A percentile compares a stretch with the other conserved stretches of the same genome.
Evolutionary conservation across 2,797 vertebrate genomes (phyloP).

Genomic region (Morus bassanus): DNA sequence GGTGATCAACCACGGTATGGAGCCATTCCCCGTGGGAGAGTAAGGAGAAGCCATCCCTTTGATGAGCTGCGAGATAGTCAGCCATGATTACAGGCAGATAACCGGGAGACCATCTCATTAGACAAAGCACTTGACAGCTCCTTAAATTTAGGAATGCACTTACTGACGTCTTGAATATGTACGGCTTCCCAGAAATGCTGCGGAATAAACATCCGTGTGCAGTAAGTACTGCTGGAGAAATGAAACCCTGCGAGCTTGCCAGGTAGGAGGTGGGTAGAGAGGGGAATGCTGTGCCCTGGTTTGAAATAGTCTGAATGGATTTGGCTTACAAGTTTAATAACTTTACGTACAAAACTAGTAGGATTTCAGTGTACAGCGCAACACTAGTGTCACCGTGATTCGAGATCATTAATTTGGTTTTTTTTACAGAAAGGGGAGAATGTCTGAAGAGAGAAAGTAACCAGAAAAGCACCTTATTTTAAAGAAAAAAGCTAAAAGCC

Average conservation of each 20-base stretch:
- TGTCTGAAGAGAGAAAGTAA: neutral
- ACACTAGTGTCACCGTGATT: accelerated
- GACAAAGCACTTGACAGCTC: neutral
- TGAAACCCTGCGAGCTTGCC: neutral
- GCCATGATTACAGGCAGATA: neutral
- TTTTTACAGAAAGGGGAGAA: neutral
- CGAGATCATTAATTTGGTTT: accelerated
- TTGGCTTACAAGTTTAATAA: neutral
- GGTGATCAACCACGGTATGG: neutral
- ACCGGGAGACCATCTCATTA: neutral
- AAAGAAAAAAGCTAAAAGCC: neutral
- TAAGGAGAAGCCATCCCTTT: neutral
- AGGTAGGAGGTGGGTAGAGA: neutral
- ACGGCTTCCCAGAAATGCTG: conserved; percentile 12
- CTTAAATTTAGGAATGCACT: neutral
- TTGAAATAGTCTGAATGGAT: neutral
- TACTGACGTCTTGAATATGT: neutral
- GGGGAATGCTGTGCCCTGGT: neutral
- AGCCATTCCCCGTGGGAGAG: neutral
- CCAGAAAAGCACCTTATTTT: accelerated
- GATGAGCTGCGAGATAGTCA: neutral
- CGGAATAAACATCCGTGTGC: accelerated
- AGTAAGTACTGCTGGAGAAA: neutral
- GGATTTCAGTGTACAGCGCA: neutral
- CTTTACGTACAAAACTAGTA: neutral